These are phyloP conservation scores for Andricus grossulariae DNA, from an alignment of 1,140 invertebrate genomes.

Conservation along the genomic window DNA sequence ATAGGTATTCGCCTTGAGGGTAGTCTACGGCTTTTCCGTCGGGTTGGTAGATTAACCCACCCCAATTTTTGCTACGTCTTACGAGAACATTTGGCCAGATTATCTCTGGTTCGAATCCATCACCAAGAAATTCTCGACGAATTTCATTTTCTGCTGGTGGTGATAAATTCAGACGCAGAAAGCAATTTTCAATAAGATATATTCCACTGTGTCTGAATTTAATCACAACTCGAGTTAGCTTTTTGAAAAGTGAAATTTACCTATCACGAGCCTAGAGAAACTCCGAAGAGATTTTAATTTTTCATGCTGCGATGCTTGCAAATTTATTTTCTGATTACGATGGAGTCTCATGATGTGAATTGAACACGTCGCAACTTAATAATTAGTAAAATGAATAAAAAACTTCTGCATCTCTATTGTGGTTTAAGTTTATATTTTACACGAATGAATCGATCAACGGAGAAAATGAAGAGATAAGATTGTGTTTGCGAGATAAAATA, in stretches of 20 bases:
- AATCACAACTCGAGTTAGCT: slow-evolving; percentile 1
- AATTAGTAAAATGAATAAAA: not conserved
- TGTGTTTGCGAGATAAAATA: slow-evolving; percentile 3
- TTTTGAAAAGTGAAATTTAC: slow-evolving; percentile 14
- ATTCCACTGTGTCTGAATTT: not conserved
- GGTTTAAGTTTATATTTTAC: not conserved
- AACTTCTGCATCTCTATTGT: not conserved
- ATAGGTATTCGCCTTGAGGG: slow-evolving; percentile 73
- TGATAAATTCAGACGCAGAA: not conserved
- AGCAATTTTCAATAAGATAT: not conserved
- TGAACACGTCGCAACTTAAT: not conserved
- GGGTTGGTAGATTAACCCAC: slow-evolving; percentile 58
- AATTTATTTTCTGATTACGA: not conserved
- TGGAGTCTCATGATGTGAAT: not conserved
- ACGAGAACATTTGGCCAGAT: slow-evolving; percentile 52
- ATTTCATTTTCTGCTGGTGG: slow-evolving; percentile 32
- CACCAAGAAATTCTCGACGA: slow-evolving; percentile 6
- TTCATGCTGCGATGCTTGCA: slow-evolving; percentile 18
- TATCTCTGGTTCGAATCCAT: slow-evolving; percentile 35
- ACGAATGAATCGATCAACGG: not conserved
- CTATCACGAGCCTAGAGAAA: slow-evolving; percentile 28
- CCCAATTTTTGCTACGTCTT: slow-evolving; percentile 71
- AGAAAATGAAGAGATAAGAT: not conserved
- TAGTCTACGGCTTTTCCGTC: slow-evolving; percentile 43
- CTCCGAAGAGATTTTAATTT: slow-evolving; percentile 15